A percentile compares a stretch with the other conserved stretches of the same genome.
Conservation (phyloP, 2,797 vertebrate genomes). For the Okamejei kenojei region DNA sequence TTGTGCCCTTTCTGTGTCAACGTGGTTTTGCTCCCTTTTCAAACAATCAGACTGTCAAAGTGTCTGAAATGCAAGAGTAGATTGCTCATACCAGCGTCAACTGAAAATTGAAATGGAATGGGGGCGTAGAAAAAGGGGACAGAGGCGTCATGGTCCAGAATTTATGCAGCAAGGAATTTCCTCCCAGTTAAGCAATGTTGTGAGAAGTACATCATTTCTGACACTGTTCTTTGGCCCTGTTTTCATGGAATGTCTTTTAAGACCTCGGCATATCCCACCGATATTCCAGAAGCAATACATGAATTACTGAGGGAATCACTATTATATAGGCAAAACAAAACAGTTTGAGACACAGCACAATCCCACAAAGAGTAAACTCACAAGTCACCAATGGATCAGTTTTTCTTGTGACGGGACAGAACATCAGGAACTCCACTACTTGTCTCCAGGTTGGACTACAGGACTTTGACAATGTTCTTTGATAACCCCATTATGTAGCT, state of each 20-base stretch:
- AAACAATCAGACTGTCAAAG: background rate
- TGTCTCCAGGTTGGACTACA: background rate
- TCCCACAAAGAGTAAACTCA: background rate
- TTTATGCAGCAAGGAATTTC: background rate
- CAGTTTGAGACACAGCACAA: background rate
- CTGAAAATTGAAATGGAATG: background rate
- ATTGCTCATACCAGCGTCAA: no score
- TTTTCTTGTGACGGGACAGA: background rate
- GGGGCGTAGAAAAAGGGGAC: no score
- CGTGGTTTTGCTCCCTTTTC: background rate
- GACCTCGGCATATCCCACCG: background rate
- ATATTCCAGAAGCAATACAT: background rate
- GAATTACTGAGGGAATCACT: background rate
- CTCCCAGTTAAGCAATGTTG: background rate
- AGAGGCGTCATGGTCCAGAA: background rate
- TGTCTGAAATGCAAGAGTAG: background rate
- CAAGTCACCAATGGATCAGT: background rate
- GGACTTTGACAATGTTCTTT: background rate
- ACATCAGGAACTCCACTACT: background rate
- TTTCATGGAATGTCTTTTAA: background rate
- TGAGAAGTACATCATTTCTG: background rate
- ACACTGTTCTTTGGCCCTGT: background rate
- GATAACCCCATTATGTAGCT: background rate
- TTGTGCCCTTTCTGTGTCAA: no score
- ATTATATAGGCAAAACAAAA: background rate